A percentile compares a stretch with the other conserved stretches of the same genome.
Conservation (phyloP, 2,113 vertebrate genomes). For the Poeciliopsis retropinna region DNA sequence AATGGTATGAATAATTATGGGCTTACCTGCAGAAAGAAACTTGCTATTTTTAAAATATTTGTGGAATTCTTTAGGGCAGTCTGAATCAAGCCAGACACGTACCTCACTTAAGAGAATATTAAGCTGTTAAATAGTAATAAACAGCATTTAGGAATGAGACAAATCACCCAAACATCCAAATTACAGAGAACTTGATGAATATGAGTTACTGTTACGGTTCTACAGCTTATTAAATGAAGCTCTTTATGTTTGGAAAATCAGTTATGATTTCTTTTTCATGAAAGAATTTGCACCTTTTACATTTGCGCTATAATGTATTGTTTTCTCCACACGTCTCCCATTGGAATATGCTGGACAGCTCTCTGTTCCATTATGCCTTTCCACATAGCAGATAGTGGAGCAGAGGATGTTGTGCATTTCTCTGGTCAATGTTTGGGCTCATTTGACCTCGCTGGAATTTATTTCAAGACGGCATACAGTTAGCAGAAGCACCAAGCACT, state of each 20-base stretch:
- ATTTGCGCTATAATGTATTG: neutral
- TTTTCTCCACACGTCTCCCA: neutral
- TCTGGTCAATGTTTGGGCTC: conserved; percentile 53
- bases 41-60: too few species aligned
- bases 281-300: neutral
- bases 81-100: too few species aligned
- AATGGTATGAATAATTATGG: too few species aligned
- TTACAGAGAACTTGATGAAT: neutral
- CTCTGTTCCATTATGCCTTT: conserved; percentile 19
- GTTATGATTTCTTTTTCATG: neutral
- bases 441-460: conserved; percentile 50
- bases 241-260: neutral
- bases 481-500: conserved; percentile 28
- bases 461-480: conserved; percentile 30
- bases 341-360: conserved; percentile 18
- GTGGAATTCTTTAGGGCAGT: too few species aligned
- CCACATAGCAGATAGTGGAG: conserved; percentile 16
- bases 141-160: neutral
- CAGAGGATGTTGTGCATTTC: conserved; percentile 39
- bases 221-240: neutral
- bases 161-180: neutral
- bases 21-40: too few species aligned
- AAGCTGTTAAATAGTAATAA: too few species aligned
- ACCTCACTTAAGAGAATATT: too few species aligned
- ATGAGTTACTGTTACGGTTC: neutral